Evolutionary conservation across 2,888 invertebrate species (phyloP).

Genomic region (Drosophila colorata): DNA sequence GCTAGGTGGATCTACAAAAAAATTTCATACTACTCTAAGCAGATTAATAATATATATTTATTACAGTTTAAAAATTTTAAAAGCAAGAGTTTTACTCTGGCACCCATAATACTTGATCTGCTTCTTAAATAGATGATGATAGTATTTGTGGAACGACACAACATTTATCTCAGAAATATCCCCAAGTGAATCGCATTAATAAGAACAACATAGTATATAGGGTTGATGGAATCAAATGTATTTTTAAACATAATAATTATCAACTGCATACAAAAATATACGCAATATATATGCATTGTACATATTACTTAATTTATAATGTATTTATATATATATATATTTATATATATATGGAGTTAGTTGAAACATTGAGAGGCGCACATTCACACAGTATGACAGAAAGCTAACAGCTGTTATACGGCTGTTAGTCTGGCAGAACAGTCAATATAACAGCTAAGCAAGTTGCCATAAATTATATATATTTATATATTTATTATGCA

Average conservation of each 20-base stretch:
- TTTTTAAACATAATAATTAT: conserved; percentile 60
- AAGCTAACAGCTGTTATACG: conserved; percentile 40
- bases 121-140: no score
- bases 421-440: conserved; percentile 20
- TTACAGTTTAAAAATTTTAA: no score
- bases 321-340: conserved; percentile 1
- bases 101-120: no score
- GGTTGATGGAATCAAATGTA: conserved; percentile 57
- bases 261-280: conserved; percentile 64
- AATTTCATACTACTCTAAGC: no score
- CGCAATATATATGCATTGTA: conserved; percentile 27
- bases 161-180: no score
- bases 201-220: conserved; percentile 3
- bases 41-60: no score
- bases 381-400: conserved; percentile 27
- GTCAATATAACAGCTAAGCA: conserved; percentile 37
- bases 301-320: conserved; percentile 37
- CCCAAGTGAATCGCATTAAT: no score
- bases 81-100: no score
- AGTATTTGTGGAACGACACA: no score
- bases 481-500: neutral
- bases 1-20: no score
- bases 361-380: conserved; percentile 48
- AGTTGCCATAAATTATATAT: conserved; percentile 9
- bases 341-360: conserved; percentile 12